Evolutionary conservation across 2,888 invertebrate genomes (phyloP).

Genomic region (Leptothorax acervorum): DNA sequence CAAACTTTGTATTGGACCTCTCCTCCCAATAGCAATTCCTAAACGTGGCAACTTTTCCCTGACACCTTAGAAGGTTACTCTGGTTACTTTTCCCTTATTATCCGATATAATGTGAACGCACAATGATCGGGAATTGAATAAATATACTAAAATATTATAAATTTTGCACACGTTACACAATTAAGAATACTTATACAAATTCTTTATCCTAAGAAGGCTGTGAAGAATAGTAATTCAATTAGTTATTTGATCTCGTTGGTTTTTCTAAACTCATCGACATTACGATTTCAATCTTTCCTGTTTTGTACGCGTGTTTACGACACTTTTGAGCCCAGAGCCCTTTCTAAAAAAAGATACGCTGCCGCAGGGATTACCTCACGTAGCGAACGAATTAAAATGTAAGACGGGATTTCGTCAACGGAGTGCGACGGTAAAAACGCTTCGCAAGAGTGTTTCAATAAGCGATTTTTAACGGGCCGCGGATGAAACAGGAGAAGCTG

Average conservation of each 20-base stretch:
- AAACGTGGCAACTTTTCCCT: background rate
- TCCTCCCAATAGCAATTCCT: background rate
- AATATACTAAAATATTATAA: background rate
- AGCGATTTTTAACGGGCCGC: background rate
- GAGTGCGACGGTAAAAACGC: background rate
- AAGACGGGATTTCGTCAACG: constrained; percentile 13
- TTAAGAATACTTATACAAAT: background rate
- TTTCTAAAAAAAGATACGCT: constrained; percentile 6
- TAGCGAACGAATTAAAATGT: constrained; percentile 22
- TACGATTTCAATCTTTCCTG: background rate
- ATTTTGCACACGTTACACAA: background rate
- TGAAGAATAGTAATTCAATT: background rate
- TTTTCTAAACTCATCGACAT: background rate
- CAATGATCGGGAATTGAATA: background rate
- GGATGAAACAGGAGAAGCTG: background rate
- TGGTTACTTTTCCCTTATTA: background rate
- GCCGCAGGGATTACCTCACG: background rate
- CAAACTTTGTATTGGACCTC: background rate
- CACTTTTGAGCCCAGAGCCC: background rate
- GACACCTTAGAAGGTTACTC: background rate
- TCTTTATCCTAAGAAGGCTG: background rate
- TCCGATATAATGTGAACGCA: background rate
- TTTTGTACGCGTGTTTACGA: background rate
- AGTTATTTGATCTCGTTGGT: background rate
- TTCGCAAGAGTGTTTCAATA: constrained; percentile 11